Evolutionary conservation across 2,113 vertebrate genomes (phyloP), one percentile per base, ranked within the genome.

Genomic region (Martes martes): DNA sequence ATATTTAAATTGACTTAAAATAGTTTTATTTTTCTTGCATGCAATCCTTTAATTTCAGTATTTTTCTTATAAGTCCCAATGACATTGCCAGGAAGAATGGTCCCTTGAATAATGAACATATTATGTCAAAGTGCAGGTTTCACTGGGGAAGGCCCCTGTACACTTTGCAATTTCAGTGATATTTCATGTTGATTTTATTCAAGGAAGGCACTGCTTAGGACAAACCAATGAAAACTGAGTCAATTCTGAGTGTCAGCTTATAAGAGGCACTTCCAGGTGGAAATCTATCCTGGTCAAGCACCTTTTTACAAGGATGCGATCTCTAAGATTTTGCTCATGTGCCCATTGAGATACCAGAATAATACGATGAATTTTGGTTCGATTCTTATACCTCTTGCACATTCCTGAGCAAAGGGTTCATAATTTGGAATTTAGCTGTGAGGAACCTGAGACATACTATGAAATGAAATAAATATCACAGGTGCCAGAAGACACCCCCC

Each of bases 41-140:
- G 11, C 4, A 55, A 36, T 91, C 7, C 63, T 97, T 59, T 28
- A 63, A 71, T 91, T 78, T 52, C 33, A 87, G 3, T 63, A 74
- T 80, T 93, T 95, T 81, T 85, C 15, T 36, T 92, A 0, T 52
- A 82, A 45, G 4, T 94, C 93, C 18, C 95, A 97, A 96, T 55
- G 28, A 83, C 65, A 4, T 33, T 79, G n/a, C 19, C 19, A 71
- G 89, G 67, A 96, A 9, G 39, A 87, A 91, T 7, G 1, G 14
- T 24, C 13, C 4, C 31, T 61, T 87, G 67, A 82, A 28, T 94
- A 10, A 83, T 14, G 19, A 23, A 71, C 6, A 47, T 28, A 16
- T 45, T 78, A 57, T 89, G 26, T 7, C 76, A 80, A 74, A 45
- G 18, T 65, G 2, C 16, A 84, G 33, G 28, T 81, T 95, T 94